These are phyloP conservation scores for Horisme vitalbata DNA, from an alignment of 2,888 invertebrate species.

Conservation along the genomic window DNA sequence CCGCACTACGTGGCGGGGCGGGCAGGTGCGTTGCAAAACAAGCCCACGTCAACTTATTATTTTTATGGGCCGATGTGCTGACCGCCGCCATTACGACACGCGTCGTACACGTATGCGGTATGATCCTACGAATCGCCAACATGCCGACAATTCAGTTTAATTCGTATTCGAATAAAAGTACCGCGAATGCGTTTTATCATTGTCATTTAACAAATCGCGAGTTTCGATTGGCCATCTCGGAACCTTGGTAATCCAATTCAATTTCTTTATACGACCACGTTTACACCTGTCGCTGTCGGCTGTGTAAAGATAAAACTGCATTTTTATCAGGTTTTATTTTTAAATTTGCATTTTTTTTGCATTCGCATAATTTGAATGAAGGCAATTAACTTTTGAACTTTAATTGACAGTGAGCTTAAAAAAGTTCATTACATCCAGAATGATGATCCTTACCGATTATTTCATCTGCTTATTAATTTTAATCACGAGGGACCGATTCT, in stretches of 20 bases:
- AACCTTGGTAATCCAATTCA: constrained; percentile 36
- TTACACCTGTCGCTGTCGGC: constrained; percentile 38
- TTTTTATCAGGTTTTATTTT: constrained; percentile 32
- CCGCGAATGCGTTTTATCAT: constrained; percentile 35
- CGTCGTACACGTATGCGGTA: constrained; percentile 51
- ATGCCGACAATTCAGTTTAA: constrained; percentile 52
- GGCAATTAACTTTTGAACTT: constrained; percentile 35
- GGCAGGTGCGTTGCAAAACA: constrained; percentile 68
- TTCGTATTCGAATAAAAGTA: constrained; percentile 39
- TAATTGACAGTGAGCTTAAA: constrained; percentile 35
- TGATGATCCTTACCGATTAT: not conserved
- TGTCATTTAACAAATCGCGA: constrained; percentile 38
- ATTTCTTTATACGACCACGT: constrained; percentile 35
- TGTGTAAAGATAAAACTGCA: constrained; percentile 33
- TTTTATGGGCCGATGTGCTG: constrained; percentile 60
- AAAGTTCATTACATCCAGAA: constrained; percentile 11
- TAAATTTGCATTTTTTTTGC: too few species aligned
- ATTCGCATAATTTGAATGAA: constrained; percentile 32
- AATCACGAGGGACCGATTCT: too few species aligned
- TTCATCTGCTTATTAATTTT: too few species aligned
- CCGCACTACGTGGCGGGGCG: constrained; percentile 21
- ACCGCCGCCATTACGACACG: constrained; percentile 65
- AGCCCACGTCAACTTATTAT: constrained; percentile 61
- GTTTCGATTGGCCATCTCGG: constrained; percentile 38
- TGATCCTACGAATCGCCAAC: constrained; percentile 41